Conservation (phyloP, 2,113 vertebrate species). For the Esox niger region DNA sequence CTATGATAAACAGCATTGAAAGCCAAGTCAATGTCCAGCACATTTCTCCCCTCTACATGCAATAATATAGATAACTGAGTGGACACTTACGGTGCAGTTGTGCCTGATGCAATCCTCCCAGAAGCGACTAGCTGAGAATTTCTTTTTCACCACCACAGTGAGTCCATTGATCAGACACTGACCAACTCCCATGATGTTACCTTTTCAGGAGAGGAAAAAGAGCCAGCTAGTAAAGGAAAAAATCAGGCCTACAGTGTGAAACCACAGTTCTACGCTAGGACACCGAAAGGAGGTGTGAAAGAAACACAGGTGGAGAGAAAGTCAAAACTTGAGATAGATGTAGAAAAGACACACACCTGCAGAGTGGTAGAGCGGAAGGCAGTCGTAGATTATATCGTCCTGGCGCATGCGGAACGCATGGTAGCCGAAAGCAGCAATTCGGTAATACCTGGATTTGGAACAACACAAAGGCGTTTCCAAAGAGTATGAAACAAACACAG, state of each 20-base stretch:
- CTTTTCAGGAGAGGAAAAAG: conserved; percentile 54
- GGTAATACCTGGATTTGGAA: conserved; percentile 78
- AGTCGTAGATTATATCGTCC: conserved; percentile 83
- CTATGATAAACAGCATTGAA: too few relatives aligned
- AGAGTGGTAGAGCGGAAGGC: conserved; percentile 89
- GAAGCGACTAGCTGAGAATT: conserved; percentile 91
- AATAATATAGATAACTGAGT: not conserved
- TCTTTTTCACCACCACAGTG: conserved; percentile 89
- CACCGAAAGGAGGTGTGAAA: not conserved
- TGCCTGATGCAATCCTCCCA: conserved; percentile 91
- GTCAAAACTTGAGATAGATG: not conserved
- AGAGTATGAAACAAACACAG: not conserved
- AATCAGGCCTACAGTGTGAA: not conserved
- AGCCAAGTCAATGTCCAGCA: too few relatives aligned
- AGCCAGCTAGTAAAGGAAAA: not conserved
- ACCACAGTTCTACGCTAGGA: not conserved
- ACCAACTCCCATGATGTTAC: conserved; percentile 91
- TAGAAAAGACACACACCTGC: conserved; percentile 71
- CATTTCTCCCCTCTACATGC: not conserved
- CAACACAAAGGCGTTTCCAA: not conserved
- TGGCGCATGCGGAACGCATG: conserved; percentile 79
- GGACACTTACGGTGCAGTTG: conserved; percentile 85
- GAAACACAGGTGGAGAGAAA: not conserved
- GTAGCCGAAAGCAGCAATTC: conserved; percentile 87
- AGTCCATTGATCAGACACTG: conserved; percentile 87